Percentiles rank a stretch among this genome's conserved stretches.
Evolutionary conservation across 2,888 invertebrate species (phyloP).

Genomic region (Abscondita cerata): DNA sequence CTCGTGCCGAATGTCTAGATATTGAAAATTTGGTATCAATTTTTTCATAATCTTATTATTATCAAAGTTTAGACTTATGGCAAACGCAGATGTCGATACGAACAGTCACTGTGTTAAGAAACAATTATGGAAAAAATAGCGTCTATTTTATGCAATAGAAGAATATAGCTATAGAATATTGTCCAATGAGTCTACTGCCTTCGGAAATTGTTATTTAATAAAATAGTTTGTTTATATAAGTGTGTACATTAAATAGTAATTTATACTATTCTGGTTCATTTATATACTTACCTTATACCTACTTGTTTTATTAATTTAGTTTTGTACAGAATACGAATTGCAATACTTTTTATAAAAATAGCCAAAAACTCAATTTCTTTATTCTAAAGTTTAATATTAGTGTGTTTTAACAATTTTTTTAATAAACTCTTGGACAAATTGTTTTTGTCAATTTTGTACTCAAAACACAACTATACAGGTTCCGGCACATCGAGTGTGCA

Average conservation of each 20-base stretch:
- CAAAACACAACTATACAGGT: too few relatives aligned
- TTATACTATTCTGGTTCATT: too few relatives aligned
- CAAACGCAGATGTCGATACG: slow-evolving; percentile 31
- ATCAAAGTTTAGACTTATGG: slow-evolving; percentile 19
- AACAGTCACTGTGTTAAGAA: slow-evolving; percentile 41
- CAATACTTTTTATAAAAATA: too few relatives aligned
- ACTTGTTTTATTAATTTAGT: too few relatives aligned
- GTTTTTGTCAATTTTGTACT: too few relatives aligned
- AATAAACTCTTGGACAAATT: too few relatives aligned
- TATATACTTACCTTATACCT: too few relatives aligned
- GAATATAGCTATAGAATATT: slow-evolving; percentile 32
- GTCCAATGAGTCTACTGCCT: slow-evolving; percentile 41
- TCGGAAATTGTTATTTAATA: slow-evolving; percentile 41
- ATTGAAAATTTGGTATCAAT: slow-evolving; percentile 13
- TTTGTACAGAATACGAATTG: too few relatives aligned
- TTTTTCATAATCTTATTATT: slow-evolving; percentile 13
- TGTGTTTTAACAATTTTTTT: too few relatives aligned
- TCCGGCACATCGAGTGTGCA: too few relatives aligned
- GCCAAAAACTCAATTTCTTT: too few relatives aligned
- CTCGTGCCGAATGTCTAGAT: slow-evolving; percentile 23
- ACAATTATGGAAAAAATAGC: slow-evolving; percentile 31
- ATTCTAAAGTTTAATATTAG: too few relatives aligned
- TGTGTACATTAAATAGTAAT: slow-evolving; percentile 39
- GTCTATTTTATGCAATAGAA: slow-evolving; percentile 36
- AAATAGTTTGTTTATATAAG: slow-evolving; percentile 42